These are phyloP conservation scores for Heliconius nattereri DNA, from an alignment of 1,140 invertebrate species.

Conservation along the genomic window DNA sequence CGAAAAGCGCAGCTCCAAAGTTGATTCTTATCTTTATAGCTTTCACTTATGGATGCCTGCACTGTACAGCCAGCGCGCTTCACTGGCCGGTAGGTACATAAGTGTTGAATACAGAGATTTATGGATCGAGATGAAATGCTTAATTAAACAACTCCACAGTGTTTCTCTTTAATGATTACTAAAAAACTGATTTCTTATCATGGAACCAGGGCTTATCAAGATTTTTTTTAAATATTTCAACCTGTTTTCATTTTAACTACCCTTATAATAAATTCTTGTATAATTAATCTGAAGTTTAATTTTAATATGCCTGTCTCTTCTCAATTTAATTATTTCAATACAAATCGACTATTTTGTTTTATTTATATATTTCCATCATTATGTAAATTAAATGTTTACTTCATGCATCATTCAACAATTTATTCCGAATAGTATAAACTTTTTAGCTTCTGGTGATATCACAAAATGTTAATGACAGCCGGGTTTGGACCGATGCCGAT, in stretches of 20 bases:
- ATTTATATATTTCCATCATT: slow-evolving; percentile 48
- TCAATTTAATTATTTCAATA: background rate
- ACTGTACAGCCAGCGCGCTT: slow-evolving; percentile 41
- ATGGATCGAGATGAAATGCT: slow-evolving; percentile 71
- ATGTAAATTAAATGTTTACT: slow-evolving; percentile 42
- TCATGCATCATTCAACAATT: slow-evolving; percentile 76
- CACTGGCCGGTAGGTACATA: slow-evolving; percentile 39
- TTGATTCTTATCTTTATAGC: slow-evolving; percentile 55
- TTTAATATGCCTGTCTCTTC: too few species aligned
- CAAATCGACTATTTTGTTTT: slow-evolving; percentile 39
- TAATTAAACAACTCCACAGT: slow-evolving; percentile 71
- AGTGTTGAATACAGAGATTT: slow-evolving; percentile 68
- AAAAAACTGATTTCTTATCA: slow-evolving; percentile 56
- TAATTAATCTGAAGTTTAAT: background rate
- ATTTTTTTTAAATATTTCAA: background rate
- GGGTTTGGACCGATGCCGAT: slow-evolving; percentile 59
- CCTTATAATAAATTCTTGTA: background rate
- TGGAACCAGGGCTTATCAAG: slow-evolving; percentile 24
- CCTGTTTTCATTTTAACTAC: background rate
- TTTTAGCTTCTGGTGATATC: slow-evolving; percentile 72
- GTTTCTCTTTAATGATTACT: slow-evolving; percentile 56
- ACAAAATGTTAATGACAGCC: slow-evolving; percentile 67
- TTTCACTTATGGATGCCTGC: slow-evolving; percentile 50
- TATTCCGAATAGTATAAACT: slow-evolving; percentile 57
- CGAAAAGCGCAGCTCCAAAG: slow-evolving; percentile 38